A percentile compares a stretch with the other conserved stretches of the same genome.
These are phyloP conservation scores for Macrotrachela quadricornifera DNA, from an alignment of 1,140 invertebrate genomes.

Conservation along the genomic window DNA sequence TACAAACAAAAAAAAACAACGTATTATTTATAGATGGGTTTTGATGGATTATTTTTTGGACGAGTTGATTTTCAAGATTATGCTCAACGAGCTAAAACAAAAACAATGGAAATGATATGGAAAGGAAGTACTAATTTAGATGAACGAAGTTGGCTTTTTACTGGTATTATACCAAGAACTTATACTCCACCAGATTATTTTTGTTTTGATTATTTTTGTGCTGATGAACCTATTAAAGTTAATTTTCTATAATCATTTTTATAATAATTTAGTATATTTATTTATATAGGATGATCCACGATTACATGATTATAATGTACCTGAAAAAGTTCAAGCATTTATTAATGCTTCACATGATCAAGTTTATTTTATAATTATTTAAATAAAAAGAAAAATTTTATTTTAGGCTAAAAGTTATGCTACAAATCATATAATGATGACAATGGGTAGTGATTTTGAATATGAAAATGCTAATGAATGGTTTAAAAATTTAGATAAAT, in stretches of 20 bases:
- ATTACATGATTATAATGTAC: constrained; percentile 36
- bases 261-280: neutral
- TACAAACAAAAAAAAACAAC: no score
- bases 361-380: no score
- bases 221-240: constrained; percentile 48
- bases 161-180: constrained; percentile 43
- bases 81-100: constrained; percentile 35
- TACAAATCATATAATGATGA: constrained; percentile 54
- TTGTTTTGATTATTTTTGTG: constrained; percentile 64
- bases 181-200: constrained; percentile 62
- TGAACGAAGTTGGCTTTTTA: constrained; percentile 27
- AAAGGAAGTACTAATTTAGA: constrained; percentile 33
- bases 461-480: constrained; percentile 61
- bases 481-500: constrained; percentile 66
- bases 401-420: constrained; percentile 13
- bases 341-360: constrained; percentile 11
- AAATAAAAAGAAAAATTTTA: neutral
- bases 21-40: constrained; percentile 24
- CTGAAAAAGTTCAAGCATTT: constrained; percentile 27
- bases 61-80: constrained; percentile 73
- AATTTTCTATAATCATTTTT: neutral
- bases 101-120: constrained; percentile 66
- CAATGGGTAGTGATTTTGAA: constrained; percentile 80
- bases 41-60: constrained; percentile 63
- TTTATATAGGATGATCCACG: constrained; percentile 21